These are phyloP conservation scores for Pyrgilauda ruficollis DNA, from an alignment of 2,113 vertebrate genomes.

Conservation along the genomic window DNA sequence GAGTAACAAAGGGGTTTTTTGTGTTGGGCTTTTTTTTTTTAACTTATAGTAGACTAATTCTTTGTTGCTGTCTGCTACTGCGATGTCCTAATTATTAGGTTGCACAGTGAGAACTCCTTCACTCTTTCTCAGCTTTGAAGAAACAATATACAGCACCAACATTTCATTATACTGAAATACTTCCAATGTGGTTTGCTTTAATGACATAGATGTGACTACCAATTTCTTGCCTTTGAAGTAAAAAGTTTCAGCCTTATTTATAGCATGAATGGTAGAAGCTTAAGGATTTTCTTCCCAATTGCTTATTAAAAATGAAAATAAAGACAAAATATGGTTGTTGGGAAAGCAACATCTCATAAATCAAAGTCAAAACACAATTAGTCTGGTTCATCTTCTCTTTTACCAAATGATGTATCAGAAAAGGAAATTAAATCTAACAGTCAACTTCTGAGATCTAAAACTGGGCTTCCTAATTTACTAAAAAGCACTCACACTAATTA, in stretches of 20 bases:
- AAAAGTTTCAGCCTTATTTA: background rate
- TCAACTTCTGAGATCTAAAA: background rate
- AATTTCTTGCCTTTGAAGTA: background rate
- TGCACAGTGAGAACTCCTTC: background rate
- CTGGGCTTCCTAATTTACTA: background rate
- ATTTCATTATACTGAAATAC: background rate
- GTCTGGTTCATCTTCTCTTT: background rate
- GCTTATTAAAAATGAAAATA: constrained; percentile 8
- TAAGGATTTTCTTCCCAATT: background rate
- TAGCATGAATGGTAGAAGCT: background rate
- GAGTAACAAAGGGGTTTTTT: background rate
- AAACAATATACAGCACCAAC: background rate
- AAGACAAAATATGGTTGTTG: background rate
- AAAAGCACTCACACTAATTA: constrained; percentile 13
- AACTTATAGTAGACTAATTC: background rate
- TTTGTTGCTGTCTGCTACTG: background rate
- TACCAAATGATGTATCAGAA: background rate
- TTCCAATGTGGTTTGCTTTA: background rate
- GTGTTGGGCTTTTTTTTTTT: background rate
- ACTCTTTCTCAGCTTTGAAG: constrained; percentile 26
- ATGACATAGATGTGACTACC: background rate
- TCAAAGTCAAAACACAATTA: background rate
- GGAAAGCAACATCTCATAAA: background rate
- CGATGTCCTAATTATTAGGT: background rate
- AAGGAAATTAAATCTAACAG: background rate